These are phyloP conservation scores for Dinoponera quadriceps DNA, from an alignment of 1,140 invertebrate species.

Conservation along the genomic window DNA sequence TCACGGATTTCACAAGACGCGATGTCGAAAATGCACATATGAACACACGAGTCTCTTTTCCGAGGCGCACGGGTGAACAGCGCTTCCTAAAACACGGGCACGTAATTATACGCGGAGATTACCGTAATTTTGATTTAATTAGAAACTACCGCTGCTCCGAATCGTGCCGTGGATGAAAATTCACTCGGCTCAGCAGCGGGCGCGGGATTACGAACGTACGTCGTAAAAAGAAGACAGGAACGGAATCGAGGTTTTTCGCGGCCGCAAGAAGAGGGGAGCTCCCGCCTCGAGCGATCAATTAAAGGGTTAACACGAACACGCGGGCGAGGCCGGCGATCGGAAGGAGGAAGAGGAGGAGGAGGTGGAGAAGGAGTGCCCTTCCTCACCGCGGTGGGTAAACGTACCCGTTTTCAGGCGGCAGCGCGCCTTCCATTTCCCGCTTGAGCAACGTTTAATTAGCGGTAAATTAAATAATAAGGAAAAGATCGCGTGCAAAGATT, in stretches of 20 bases:
- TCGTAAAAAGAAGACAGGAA: conserved; percentile 59
- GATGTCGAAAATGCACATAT: no score
- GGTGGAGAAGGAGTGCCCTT: conserved; percentile 1
- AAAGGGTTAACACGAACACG: conserved; percentile 60
- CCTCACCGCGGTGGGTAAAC: conserved; percentile 18
- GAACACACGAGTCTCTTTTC: no score
- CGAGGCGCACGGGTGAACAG: neutral
- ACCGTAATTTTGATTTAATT: conserved; percentile 31
- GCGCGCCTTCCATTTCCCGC: conserved; percentile 39
- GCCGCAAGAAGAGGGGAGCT: neutral
- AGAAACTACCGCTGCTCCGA: conserved; percentile 10
- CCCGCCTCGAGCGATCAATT: conserved; percentile 63
- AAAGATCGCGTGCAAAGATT: conserved; percentile 22
- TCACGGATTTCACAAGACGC: no score
- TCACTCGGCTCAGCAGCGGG: neutral
- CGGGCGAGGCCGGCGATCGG: conserved; percentile 25
- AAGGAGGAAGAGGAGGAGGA: no score
- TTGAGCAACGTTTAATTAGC: conserved; percentile 45
- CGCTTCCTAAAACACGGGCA: neutral
- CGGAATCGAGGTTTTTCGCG: conserved; percentile 52
- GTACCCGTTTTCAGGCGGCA: conserved; percentile 39
- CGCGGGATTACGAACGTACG: conserved; percentile 49
- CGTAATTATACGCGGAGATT: no score
- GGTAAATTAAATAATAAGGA: conserved; percentile 54
- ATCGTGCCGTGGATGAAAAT: conserved; percentile 22